phyloP scores from a whole-genome alignment of 2,797 vertebrate species.

The Sciurus vulgaris region DNA sequence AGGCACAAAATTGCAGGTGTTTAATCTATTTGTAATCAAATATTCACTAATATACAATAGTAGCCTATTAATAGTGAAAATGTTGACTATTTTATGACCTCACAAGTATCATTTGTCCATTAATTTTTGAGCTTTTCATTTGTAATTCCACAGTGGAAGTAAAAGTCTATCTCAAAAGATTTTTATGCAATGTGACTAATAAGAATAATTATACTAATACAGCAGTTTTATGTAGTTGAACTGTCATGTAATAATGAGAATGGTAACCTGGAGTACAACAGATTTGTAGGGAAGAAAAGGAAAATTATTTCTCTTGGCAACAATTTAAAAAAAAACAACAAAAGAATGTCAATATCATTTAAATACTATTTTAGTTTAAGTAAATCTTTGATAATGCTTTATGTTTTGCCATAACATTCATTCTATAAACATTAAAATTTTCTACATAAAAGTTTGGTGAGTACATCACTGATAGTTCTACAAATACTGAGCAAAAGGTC shows the following conservation, averaged over 20 bases:
- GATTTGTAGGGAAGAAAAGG: constrained; percentile 34
- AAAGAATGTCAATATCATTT: constrained; percentile 56
- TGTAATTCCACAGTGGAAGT: constrained; percentile 58
- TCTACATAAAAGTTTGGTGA: background rate
- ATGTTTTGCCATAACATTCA: constrained; percentile 40
- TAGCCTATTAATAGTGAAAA: background rate
- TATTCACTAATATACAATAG: background rate
- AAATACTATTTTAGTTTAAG: constrained; percentile 60
- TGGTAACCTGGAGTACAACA: background rate
- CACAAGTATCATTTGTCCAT: constrained; percentile 42
- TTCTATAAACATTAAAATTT: constrained; percentile 24
- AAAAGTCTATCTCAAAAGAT: constrained; percentile 39
- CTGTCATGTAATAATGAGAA: constrained; percentile 69
- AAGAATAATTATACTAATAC: constrained; percentile 70
- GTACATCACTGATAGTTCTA: background rate
- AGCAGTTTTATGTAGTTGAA: constrained; percentile 57
- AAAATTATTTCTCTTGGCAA: constrained; percentile 74
- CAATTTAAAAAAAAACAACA: background rate
- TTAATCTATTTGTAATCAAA: background rate
- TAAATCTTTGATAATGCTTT: constrained; percentile 46
- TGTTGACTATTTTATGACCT: constrained; percentile 44
- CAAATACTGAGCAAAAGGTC: constrained; percentile 2
- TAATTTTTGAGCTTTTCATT: constrained; percentile 62
- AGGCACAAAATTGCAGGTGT: background rate
- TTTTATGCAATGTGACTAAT: constrained; percentile 62